Percentiles rank a stretch among this genome's conserved stretches.
phyloP scores from a whole-genome alignment of 1,140 invertebrate genomes.

The Schlechtendalia chinensis region DNA sequence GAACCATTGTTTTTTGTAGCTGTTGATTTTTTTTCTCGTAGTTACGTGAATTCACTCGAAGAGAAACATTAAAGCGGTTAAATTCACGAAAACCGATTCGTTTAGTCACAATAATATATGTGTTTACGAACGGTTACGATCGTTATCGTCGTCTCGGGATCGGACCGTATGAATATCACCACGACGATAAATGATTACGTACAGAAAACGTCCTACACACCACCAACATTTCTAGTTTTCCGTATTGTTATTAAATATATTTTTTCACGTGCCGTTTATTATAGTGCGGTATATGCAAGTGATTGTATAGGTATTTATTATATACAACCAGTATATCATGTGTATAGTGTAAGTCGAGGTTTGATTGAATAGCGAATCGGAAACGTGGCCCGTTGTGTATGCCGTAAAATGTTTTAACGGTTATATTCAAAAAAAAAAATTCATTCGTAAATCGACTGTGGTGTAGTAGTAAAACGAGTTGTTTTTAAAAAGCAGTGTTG shows the following conservation, averaged over 20 bases:
- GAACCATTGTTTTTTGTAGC: no score
- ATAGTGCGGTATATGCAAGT: background rate
- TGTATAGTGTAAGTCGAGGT: no score
- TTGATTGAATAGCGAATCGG: no score
- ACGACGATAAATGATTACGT: background rate
- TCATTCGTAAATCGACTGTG: background rate
- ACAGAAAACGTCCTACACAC: background rate
- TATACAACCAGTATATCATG: background rate
- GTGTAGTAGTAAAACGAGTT: background rate
- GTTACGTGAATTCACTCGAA: no score
- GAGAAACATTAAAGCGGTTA: no score
- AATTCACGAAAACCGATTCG: background rate
- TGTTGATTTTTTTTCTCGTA: no score
- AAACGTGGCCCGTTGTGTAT: background rate
- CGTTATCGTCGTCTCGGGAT: background rate
- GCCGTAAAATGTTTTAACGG: background rate
- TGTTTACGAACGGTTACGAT: background rate
- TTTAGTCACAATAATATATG: background rate
- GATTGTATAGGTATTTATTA: background rate
- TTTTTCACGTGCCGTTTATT: background rate
- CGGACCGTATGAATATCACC: background rate
- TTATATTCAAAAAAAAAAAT: slow-evolving; percentile 20
- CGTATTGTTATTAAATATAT: background rate
- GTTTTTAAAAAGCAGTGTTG: background rate
- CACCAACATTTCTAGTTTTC: background rate